Conservation (phyloP, 2,888 invertebrate species). For the Tanypteryx hageni region DNA sequence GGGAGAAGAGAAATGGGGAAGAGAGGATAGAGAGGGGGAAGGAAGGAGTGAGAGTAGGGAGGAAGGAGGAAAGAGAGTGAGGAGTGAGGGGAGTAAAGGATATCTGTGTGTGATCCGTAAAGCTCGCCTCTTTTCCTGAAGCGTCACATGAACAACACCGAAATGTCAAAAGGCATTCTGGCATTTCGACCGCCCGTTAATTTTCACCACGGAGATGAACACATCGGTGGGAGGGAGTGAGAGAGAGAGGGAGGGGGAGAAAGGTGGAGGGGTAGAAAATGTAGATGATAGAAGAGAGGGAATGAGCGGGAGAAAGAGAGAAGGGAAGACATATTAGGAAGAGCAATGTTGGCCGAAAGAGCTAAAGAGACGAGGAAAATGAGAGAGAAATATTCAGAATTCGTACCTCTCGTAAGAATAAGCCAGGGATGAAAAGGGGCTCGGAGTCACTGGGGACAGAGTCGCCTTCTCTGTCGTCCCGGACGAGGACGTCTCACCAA, state of each 20-base stretch:
- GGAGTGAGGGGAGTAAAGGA: no score
- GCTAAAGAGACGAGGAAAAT: no score
- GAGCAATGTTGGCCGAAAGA: no score
- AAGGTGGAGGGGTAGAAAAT: background rate
- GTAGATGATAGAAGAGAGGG: background rate
- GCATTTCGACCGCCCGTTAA: conserved; percentile 35
- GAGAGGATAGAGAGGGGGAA: no score
- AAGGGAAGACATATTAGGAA: background rate
- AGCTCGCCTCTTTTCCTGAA: background rate
- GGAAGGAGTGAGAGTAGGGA: no score
- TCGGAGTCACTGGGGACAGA: background rate
- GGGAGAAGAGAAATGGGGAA: no score
- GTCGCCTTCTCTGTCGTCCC: background rate
- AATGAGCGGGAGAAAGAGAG: background rate
- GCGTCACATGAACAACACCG: background rate
- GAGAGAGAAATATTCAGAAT: no score
- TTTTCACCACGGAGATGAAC: background rate
- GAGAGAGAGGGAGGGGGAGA: background rate
- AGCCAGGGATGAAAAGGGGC: background rate
- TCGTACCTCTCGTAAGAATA: no score
- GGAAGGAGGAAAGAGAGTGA: no score
- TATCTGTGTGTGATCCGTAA: background rate
- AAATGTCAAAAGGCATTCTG: conserved; percentile 33
- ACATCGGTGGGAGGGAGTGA: background rate
- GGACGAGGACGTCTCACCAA: background rate